Evolutionary conservation across 2,797 vertebrate genomes (phyloP), one percentile per base, ranked within the genome.

Genomic region (Mus caroli): DNA sequence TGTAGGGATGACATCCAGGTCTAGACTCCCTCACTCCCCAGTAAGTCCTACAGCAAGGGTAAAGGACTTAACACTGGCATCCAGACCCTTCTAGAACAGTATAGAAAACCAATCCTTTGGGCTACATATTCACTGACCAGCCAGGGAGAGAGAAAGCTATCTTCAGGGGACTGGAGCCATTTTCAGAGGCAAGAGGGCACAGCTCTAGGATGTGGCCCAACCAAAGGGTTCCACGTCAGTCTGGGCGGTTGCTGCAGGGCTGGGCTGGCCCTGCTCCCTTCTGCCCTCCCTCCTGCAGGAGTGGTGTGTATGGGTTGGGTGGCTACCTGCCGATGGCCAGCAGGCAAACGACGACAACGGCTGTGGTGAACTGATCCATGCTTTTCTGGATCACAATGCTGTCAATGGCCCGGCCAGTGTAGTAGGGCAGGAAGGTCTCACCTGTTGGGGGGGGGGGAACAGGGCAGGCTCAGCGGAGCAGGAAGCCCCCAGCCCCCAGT

Each of bases 341-440:
- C 31, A 97, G 95, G 0, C 98, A 97, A 96, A 99, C 98, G 31
- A 97, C 98, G 54, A 99, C 80, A 92, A 99, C 98, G 0, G 99
- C 99, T 0, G 98, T 98, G 88, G 98, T 98, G 97, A 99, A 99
- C 95, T 98, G 97, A 89, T 99, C 99, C 99, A 99, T 99, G 98
- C 99, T 99, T 97, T 99, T 99, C 97, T 99, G 99, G 96, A 99
- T 98, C 97, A 99, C 99, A 1, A 99, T 99, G 80, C 99, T 99
- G 0, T 99, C 99, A 0, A 99, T 99, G 92, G 99, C 99, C 91
- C 98, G 98, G 46, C 99, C 99, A 0, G 99, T 99, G 98, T 99
- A 99, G 98, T 98, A 99, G 0, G 99, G 99, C 69, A 99, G 99
- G 96, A 99, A 99, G 60, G 99, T 98, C 97, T 99, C 99, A 96